These are phyloP conservation scores for Anthopleura sola DNA, from an alignment of 64 coral and sea anemone genomes.

Conservation along the genomic window DNA sequence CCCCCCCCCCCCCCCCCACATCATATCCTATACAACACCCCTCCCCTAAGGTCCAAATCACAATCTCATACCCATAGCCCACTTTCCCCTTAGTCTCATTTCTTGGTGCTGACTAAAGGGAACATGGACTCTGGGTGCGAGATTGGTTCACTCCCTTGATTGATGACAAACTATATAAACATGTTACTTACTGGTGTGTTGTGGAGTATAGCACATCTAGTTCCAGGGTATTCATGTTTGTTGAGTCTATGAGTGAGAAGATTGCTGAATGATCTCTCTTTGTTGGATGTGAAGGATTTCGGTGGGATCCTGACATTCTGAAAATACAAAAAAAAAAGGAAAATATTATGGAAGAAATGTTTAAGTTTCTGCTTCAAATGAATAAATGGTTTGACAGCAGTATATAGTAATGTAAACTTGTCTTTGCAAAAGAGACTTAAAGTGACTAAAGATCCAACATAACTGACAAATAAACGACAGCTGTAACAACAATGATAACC, in stretches of 20 bases:
- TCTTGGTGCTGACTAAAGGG: too few relatives aligned
- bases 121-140: too few relatives aligned
- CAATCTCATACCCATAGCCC: too few relatives aligned
- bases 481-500: not conserved
- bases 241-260: not conserved
- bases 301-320: not conserved
- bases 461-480: not conserved
- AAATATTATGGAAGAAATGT: not conserved
- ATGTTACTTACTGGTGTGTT: constrained; percentile 21
- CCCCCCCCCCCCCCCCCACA: too few relatives aligned
- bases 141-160: too few relatives aligned
- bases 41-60: too few relatives aligned
- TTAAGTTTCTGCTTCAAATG: not conserved
- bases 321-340: not conserved
- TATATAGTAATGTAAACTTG: too few relatives aligned
- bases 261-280: constrained; percentile 12
- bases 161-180: not conserved
- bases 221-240: constrained; percentile 4
- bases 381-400: too few relatives aligned
- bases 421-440: too few relatives aligned
- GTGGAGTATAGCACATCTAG: constrained; percentile 13
- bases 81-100: too few relatives aligned
- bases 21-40: too few relatives aligned
- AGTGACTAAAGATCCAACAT: not conserved
- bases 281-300: not conserved